Evolutionary conservation across 2,113 vertebrate genomes (phyloP).

Genomic region (Mugil cephalus): DNA sequence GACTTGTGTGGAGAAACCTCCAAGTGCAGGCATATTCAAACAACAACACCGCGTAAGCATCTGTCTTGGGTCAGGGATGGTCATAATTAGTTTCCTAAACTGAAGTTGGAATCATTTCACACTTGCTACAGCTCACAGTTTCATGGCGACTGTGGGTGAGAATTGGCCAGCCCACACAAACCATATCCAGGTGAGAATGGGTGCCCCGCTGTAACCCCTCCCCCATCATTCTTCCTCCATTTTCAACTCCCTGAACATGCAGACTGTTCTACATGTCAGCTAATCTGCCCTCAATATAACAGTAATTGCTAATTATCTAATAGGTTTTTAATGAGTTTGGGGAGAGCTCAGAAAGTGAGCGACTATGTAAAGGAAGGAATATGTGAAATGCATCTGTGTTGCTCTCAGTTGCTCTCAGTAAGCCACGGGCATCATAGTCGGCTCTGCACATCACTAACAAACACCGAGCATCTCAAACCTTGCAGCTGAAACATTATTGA

Average conservation of each 20-base stretch:
- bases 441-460: slow-evolving; percentile 27
- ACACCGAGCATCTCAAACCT: slow-evolving; percentile 33
- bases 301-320: slow-evolving; percentile 84
- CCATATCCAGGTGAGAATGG: slow-evolving; percentile 57
- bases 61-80: slow-evolving; percentile 25
- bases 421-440: slow-evolving; percentile 28
- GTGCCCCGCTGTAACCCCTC: slow-evolving; percentile 42
- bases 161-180: slow-evolving; percentile 63
- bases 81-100: slow-evolving; percentile 52
- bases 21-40: slow-evolving; percentile 25
- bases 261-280: slow-evolving; percentile 81
- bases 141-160: slow-evolving; percentile 54
- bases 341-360: slow-evolving; percentile 63
- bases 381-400: slow-evolving; percentile 37
- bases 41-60: slow-evolving; percentile 29
- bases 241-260: slow-evolving; percentile 75
- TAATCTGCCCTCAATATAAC: slow-evolving; percentile 83
- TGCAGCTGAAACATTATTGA: slow-evolving; percentile 43
- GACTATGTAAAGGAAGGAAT: slow-evolving; percentile 40
- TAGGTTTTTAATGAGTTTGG: slow-evolving; percentile 84
- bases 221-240: slow-evolving; percentile 49
- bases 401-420: slow-evolving; percentile 33
- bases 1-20: slow-evolving; percentile 15
- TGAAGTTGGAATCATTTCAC: slow-evolving; percentile 63
- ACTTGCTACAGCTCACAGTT: slow-evolving; percentile 38